Evolutionary conservation across 2,797 vertebrate genomes (phyloP), one percentile per base, ranked within the genome.

Genomic region (Oreonectes daqikongensis): DNA sequence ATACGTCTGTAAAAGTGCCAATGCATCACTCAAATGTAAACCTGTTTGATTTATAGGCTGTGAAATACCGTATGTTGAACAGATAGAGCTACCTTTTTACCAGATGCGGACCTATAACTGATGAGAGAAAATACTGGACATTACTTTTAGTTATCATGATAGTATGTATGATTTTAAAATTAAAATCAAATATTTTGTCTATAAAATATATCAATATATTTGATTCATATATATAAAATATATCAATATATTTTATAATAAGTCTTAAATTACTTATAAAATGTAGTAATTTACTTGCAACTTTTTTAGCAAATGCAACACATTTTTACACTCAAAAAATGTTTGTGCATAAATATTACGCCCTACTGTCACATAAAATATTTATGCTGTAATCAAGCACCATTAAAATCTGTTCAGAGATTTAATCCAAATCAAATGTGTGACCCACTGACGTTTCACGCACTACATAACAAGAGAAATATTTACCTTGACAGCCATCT

Each of bases 401-500:
- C 86, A 88, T 90, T 90, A 91, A 90, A 87, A 90, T 89, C 87
- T 88, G 87, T 90, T 93, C 91, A 88, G 87, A 92, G 85, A 87
- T 91, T 91, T 92, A 89, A 92, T 92, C 91, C 63, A 69, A 93
- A 88, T 40, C 88, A 92, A 93, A 93, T 92, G 89, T 72, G 87
- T 90, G 89, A 90, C 91, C 93, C 92, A 94, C 93, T 93, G 93
- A 93, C 92, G 93, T 94, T 94, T 93, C 90, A 95, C 95, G 95
- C 94, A 91, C 93, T 93, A 96, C 95, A 94, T 93, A 93, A 94
- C 91, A 93, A 88, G 92, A 93, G 92, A 94, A 94, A 95, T 97
- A 97, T 97, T 99, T 98, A 99, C 97, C 97, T 94, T 98, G 96
- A 98, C 94, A 93, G 95, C 96, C 95, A 96, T 98, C 93, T 92